Evolutionary conservation across 2,888 invertebrate species (phyloP), one percentile per base, ranked within the genome.

Genomic region (Electrophaes corylata): DNA sequence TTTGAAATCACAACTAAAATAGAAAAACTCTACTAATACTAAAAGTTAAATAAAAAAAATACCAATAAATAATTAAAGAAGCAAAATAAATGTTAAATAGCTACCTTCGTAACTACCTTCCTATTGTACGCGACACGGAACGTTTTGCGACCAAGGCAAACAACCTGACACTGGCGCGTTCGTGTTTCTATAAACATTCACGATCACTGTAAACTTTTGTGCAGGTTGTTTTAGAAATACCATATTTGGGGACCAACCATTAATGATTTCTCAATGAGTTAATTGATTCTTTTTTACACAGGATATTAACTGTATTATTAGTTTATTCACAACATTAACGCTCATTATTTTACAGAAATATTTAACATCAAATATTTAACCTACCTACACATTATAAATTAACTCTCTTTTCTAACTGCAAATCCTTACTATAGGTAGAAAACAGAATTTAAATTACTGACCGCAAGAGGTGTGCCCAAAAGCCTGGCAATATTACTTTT

Each of bases 71-170:
- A 29, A 40, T 47, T 44, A 37, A 18, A 45, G 16, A 18, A 20
- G 19, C 29, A 16, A 41, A 26, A 44, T 37, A 12, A 12, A 12
- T 12, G n/a, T 16, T 16, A 16, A 37, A 37, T 37, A 29, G 18
- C 18, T 39, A 26, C 43, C 6, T 26, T 48, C 16, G 43, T 31
- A 26, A 35, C 18, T 31, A 53, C 16, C 35, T 45, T 18, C 14
- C 47, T 49, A 41, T 64, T 59, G 62, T 62, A 66, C 61, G 55
- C 61, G 65, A 72, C 66, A 66, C 74, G 73, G 74, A 75, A 76
- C 70, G 62, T 64, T 66, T 64, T 63, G 62, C 55, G 60, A 66
- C 67, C 76, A 79, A 79, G 81, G 80, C 69, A 75, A 71, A 51
- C 75, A 49, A 71, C 70, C 68, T 67, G 64, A 68, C 62, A 73